A percentile compares a stretch with the other conserved stretches of the same genome.
Conservation (phyloP, 30 jellyfish, hydroid and myxozoan species). For the Hydractinia symbiolongicarpus region DNA sequence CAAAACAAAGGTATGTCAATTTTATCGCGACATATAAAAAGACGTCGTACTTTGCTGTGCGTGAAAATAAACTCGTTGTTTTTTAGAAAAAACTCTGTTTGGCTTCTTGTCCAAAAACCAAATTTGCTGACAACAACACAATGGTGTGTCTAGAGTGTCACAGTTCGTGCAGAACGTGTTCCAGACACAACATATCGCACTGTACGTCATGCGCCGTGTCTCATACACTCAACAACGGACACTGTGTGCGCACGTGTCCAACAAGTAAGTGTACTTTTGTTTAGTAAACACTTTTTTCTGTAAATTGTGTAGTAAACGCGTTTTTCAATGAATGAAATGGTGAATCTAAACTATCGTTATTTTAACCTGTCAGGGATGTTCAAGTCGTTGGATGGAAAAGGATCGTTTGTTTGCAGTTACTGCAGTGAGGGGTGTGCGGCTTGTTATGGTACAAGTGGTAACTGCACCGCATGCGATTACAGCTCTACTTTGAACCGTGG, state of each 20-base stretch:
- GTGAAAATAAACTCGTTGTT: too few species aligned
- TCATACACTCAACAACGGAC: conserved; percentile 33
- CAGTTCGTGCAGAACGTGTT: conserved; percentile 61
- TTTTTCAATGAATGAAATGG: too few species aligned
- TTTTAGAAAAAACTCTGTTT: too few species aligned
- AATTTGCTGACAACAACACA: conserved; percentile 37
- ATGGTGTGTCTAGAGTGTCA: conserved; percentile 69
- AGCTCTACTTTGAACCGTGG: conserved; percentile 41
- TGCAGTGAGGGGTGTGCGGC: conserved; percentile 63
- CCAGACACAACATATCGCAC: conserved; percentile 39
- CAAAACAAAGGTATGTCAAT: too few species aligned
- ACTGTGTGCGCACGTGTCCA: conserved; percentile 65
- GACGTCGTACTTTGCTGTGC: too few species aligned
- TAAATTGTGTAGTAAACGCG: too few species aligned
- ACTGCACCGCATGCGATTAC: conserved; percentile 65
- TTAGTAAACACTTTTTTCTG: too few species aligned
- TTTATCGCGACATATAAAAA: too few species aligned
- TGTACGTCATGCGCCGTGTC: conserved; percentile 64
- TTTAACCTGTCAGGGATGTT: conserved; percentile 13
- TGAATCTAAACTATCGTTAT: too few species aligned
- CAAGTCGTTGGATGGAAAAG: not conserved
- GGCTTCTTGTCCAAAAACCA: conserved; percentile 62
- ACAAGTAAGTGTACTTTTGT: conserved; percentile 36
- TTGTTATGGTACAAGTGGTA: conserved; percentile 53
- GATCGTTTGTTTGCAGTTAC: conserved; percentile 27